A percentile compares a stretch with the other conserved stretches of the same genome.
These are phyloP conservation scores for Alces alces DNA, from an alignment of 2,113 vertebrate species.

Conservation along the genomic window DNA sequence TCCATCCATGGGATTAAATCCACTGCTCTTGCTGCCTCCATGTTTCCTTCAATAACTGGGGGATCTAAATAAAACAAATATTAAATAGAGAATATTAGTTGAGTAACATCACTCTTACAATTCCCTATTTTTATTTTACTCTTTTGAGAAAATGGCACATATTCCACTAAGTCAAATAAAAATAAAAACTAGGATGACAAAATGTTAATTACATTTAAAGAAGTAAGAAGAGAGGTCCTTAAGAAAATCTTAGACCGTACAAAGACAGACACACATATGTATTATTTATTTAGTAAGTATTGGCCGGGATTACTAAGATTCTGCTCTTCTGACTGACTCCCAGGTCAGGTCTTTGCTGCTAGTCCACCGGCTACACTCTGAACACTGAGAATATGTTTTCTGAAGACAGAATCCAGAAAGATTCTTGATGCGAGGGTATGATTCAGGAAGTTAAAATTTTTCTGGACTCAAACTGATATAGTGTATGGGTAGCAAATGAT, in stretches of 20 bases:
- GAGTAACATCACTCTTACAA: not conserved
- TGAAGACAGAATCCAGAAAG: not conserved
- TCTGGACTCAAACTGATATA: not conserved
- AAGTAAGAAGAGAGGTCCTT: not conserved
- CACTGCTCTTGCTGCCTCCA: constrained; percentile 89
- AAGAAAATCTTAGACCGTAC: not conserved
- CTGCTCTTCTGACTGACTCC: not conserved
- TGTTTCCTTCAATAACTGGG: constrained; percentile 91
- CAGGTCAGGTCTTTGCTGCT: not conserved
- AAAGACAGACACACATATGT: not conserved
- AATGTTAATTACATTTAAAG: not conserved
- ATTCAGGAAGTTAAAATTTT: not conserved
- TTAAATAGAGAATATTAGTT: constrained; percentile 18
- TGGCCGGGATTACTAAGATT: not conserved
- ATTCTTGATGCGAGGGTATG: not conserved
- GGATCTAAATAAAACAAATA: constrained; percentile 83
- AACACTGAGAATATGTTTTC: not conserved
- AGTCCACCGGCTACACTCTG: not conserved
- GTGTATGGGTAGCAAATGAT: not conserved
- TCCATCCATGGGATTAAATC: constrained; percentile 95
- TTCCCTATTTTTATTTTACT: not conserved
- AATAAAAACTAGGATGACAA: not conserved
- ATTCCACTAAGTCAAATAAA: not conserved
- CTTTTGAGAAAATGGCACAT: not conserved
- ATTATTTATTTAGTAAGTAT: not conserved